These are phyloP conservation scores for Pseudococcus viburni DNA, from an alignment of 2,888 invertebrate genomes.

Conservation along the genomic window DNA sequence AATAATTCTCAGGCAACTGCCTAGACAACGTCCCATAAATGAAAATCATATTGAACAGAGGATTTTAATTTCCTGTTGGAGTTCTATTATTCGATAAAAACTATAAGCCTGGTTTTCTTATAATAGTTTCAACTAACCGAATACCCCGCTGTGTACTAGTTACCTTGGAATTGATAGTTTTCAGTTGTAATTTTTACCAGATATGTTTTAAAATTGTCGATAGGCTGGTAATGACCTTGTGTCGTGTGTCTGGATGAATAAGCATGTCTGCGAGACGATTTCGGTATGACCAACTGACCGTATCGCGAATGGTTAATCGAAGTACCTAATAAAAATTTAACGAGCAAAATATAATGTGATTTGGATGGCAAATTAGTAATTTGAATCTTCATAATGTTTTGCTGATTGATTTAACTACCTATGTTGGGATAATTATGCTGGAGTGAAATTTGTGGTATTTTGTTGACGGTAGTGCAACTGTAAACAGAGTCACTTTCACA, in stretches of 20 bases:
- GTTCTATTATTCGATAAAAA: slow-evolving; percentile 26
- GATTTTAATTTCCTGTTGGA: slow-evolving; percentile 20
- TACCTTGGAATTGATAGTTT: slow-evolving; percentile 24
- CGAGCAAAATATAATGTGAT: neutral
- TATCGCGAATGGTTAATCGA: no score
- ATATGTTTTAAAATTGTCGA: slow-evolving; percentile 16
- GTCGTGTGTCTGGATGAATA: neutral
- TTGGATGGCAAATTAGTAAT: neutral
- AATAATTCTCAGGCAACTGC: neutral
- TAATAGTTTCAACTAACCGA: neutral
- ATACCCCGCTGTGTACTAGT: neutral
- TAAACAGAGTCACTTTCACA: neutral
- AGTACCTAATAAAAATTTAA: no score
- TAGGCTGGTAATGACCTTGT: slow-evolving; percentile 27
- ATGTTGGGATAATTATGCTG: no score
- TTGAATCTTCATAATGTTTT: no score
- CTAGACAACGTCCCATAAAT: neutral
- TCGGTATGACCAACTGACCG: no score
- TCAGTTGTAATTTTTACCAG: neutral
- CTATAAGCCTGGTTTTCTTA: neutral
- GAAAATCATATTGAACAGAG: neutral
- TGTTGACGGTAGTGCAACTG: neutral
- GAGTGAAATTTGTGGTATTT: slow-evolving; percentile 6
- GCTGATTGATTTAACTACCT: no score
- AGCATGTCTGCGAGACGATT: neutral